Conservation (phyloP, 1,140 invertebrate genomes). For the Aphis gossypii region DNA sequence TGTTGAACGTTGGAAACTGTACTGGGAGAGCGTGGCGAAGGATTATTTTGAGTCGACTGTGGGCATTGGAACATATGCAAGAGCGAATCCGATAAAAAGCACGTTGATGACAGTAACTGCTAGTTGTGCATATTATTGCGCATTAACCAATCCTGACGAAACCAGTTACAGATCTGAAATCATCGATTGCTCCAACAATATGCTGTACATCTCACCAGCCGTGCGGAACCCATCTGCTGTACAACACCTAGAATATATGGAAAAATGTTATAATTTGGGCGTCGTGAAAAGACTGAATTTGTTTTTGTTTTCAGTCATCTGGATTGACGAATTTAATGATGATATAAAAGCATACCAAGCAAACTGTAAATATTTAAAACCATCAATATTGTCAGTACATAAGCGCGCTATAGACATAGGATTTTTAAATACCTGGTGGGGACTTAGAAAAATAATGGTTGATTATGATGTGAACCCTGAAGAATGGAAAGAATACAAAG, state of each 20-base stretch:
- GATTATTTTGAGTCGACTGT: slow-evolving; percentile 71
- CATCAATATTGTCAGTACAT: slow-evolving; percentile 69
- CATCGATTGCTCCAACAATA: slow-evolving; percentile 69
- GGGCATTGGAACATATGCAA: slow-evolving; percentile 68
- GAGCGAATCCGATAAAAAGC: slow-evolving; percentile 68
- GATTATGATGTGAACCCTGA: slow-evolving; percentile 79
- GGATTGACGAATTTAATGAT: slow-evolving; percentile 74
- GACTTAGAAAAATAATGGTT: slow-evolving; percentile 73
- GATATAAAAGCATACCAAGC: slow-evolving; percentile 75
- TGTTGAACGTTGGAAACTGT: slow-evolving; percentile 71
- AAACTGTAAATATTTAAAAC: slow-evolving; percentile 75
- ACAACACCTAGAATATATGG: slow-evolving; percentile 71
- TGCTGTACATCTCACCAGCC: slow-evolving; percentile 72
- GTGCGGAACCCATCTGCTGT: slow-evolving; percentile 74
- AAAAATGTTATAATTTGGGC: slow-evolving; percentile 73
- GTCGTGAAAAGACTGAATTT: slow-evolving; percentile 72
- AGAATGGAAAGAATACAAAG: slow-evolving; percentile 59
- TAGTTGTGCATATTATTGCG: slow-evolving; percentile 64
- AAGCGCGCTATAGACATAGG: slow-evolving; percentile 80
- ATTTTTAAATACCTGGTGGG: slow-evolving; percentile 77
- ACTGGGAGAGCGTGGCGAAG: slow-evolving; percentile 70
- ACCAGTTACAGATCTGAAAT: slow-evolving; percentile 70
- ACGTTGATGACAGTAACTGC: slow-evolving; percentile 62
- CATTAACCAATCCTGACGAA: slow-evolving; percentile 73
- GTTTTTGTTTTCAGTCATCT: slow-evolving; percentile 77